Conservation (phyloP, 1,140 invertebrate genomes). For the Aricia agestis region DNA sequence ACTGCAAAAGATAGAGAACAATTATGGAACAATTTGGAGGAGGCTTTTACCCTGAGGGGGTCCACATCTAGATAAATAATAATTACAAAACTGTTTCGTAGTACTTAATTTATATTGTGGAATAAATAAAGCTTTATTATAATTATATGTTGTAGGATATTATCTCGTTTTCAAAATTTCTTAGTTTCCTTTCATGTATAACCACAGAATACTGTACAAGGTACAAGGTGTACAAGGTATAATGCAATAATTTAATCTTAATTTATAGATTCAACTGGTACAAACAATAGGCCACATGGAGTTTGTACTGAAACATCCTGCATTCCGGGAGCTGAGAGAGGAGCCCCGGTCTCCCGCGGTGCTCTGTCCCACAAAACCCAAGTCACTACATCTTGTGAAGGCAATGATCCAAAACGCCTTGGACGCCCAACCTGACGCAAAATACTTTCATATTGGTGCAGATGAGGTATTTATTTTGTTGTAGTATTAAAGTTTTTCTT, state of each 20-base stretch:
- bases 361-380: constrained; percentile 87
- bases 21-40: no score
- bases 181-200: no score
- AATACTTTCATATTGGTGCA: constrained; percentile 88
- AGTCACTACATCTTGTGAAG: constrained; percentile 83
- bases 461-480: constrained; percentile 80
- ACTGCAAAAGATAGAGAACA: no score
- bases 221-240: no score
- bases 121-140: no score
- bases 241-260: background rate
- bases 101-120: no score
- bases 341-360: constrained; percentile 87
- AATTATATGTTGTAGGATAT: no score
- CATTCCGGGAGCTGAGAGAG: constrained; percentile 87
- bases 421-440: constrained; percentile 57
- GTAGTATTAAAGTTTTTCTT: no score
- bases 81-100: no score
- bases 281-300: constrained; percentile 98
- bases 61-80: no score
- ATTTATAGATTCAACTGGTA: constrained; percentile 86
- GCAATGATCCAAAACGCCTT: constrained; percentile 89
- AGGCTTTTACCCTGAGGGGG: no score
- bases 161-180: no score
- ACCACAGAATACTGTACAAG: background rate
- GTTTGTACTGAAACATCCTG: constrained; percentile 91